A percentile compares a stretch with the other conserved stretches of the same genome.
phyloP scores from a whole-genome alignment of 2,113 vertebrate genomes.

The Sisor rabdophorus region DNA sequence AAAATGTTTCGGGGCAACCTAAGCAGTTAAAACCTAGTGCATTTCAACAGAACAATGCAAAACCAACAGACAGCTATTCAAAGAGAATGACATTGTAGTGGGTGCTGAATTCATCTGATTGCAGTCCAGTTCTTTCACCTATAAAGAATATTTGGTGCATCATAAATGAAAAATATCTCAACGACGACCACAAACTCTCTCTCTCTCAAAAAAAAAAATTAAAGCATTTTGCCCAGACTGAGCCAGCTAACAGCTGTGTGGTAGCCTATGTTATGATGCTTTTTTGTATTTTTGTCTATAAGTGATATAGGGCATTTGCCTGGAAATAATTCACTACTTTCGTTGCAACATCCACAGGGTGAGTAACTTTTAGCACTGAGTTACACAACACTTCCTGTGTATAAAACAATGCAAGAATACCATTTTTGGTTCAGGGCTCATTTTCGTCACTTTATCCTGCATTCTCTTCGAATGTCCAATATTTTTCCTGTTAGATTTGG shows the following conservation, averaged over 20 bases:
- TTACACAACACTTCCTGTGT: constrained; percentile 39
- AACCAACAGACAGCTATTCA: too few species aligned
- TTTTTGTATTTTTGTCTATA: constrained; percentile 31
- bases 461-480: neutral
- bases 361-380: constrained; percentile 21
- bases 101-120: too few species aligned
- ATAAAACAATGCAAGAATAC: constrained; percentile 39
- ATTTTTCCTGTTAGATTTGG: constrained; percentile 3
- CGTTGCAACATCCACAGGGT: constrained; percentile 41
- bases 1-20: too few species aligned
- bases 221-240: neutral
- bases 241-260: constrained; percentile 38
- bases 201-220: too few species aligned
- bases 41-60: too few species aligned
- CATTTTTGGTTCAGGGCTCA: neutral
- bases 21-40: too few species aligned
- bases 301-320: constrained; percentile 45
- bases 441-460: neutral
- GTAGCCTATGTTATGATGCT: constrained; percentile 38
- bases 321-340: constrained; percentile 45
- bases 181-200: too few species aligned
- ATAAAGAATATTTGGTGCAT: too few species aligned
- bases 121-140: too few species aligned
- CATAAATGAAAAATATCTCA: too few species aligned
- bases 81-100: too few species aligned